Conservation (phyloP, 2,797 vertebrate species). For the Enoplosus armatus region DNA sequence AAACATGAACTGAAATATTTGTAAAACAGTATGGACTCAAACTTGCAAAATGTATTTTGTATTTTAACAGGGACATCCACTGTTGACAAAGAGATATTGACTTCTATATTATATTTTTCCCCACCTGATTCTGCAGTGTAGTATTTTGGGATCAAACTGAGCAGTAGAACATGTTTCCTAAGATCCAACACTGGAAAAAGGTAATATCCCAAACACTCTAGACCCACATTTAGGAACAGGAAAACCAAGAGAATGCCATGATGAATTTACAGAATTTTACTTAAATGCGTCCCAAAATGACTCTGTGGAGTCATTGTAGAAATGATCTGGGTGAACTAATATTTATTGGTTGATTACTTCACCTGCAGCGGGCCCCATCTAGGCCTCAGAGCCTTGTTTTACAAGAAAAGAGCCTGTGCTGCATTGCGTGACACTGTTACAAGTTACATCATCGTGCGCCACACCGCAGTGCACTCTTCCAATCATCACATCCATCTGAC, state of each 20-base stretch:
- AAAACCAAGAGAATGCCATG: neutral
- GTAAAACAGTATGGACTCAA: neutral
- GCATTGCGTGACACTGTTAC: conserved; percentile 15
- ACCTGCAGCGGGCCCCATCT: neutral
- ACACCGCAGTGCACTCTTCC: conserved; percentile 29
- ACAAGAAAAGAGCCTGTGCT: neutral
- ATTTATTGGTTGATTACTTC: neutral
- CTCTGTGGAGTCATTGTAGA: neutral
- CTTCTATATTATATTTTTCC: neutral
- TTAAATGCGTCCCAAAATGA: neutral
- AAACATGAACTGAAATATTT: neutral
- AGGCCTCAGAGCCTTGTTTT: neutral
- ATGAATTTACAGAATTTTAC: neutral
- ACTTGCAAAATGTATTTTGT: neutral
- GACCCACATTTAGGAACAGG: rapidly evolving
- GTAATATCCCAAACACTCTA: too few species aligned
- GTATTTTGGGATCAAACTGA: neutral
- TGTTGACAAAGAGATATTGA: neutral
- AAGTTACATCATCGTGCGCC: conserved; percentile 49
- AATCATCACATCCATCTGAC: conserved; percentile 46
- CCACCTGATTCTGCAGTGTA: neutral
- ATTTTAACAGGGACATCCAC: neutral
- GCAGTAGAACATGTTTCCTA: neutral
- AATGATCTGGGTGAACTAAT: neutral
- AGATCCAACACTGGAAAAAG: neutral